Conservation (phyloP, 2,888 invertebrate genomes). For the Cephus spinipes region DNA sequence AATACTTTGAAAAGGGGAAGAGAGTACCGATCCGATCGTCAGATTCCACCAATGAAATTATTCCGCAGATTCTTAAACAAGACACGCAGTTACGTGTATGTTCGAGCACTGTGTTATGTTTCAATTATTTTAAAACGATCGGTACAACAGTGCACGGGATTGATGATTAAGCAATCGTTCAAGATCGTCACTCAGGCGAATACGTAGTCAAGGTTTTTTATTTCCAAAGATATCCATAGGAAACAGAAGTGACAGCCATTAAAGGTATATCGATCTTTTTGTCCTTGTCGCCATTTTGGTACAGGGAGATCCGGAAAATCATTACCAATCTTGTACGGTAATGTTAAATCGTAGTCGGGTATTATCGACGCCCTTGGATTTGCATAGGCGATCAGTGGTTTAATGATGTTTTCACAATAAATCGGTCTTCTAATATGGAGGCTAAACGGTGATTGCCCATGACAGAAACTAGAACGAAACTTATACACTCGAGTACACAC, state of each 20-base stretch:
- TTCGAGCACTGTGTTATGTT: neutral
- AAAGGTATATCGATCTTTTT: neutral
- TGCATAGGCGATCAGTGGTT: neutral
- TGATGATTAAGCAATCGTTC: neutral
- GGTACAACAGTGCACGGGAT: neutral
- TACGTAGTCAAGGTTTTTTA: neutral
- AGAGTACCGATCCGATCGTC: neutral
- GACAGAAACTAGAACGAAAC: constrained; percentile 5
- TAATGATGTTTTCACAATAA: neutral
- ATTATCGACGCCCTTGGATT: neutral
- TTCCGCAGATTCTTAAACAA: neutral
- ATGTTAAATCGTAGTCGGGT: neutral
- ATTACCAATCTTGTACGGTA: neutral
- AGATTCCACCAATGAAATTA: neutral
- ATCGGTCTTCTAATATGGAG: neutral
- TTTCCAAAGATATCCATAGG: neutral
- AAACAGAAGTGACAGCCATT: neutral
- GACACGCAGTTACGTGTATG: neutral
- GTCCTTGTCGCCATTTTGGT: neutral
- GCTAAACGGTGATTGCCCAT: neutral
- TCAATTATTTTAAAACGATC: neutral
- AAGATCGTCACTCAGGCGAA: neutral
- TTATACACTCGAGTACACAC: neutral
- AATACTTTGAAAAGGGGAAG: neutral
- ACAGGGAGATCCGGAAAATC: neutral